Conservation (phyloP, 2,797 vertebrate species). For the Paguma larvata region DNA sequence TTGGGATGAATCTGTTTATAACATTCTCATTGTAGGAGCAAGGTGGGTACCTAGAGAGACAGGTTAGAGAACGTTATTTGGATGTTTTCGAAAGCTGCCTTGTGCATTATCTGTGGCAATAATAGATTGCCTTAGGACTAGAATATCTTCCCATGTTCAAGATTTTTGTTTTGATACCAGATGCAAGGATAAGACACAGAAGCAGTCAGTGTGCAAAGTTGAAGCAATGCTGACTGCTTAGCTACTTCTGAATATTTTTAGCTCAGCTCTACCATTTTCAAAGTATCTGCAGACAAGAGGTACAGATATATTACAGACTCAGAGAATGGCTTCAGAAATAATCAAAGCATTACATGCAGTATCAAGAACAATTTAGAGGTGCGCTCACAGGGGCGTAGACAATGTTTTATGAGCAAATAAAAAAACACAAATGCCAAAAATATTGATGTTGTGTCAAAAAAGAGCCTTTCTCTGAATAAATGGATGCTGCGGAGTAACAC, state of each 20-base stretch:
- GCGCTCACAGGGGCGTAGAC: neutral
- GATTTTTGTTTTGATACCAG: constrained; percentile 77
- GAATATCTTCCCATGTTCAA: constrained; percentile 62
- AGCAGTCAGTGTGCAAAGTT: constrained; percentile 49
- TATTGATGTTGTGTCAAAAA: constrained; percentile 34
- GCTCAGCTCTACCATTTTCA: constrained; percentile 61
- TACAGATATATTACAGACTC: constrained; percentile 39
- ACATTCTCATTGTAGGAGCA: constrained; percentile 26
- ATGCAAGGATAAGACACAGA: constrained; percentile 68
- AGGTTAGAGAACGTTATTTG: neutral
- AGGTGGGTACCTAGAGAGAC: neutral
- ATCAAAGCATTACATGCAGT: constrained; percentile 59
- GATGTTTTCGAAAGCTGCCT: constrained; percentile 57
- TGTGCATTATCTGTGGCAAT: constrained; percentile 66
- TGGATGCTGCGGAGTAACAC: neutral
- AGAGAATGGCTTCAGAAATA: constrained; percentile 64
- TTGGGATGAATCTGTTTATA: neutral
- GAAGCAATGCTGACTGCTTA: constrained; percentile 47
- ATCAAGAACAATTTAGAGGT: constrained; percentile 36
- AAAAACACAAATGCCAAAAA: constrained; percentile 37
- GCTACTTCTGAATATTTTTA: constrained; percentile 77
- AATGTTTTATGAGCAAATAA: constrained; percentile 60
- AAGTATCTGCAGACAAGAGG: constrained; percentile 63
- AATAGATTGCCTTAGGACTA: constrained; percentile 64
- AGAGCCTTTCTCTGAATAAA: neutral